phyloP scores from a whole-genome alignment of 2,113 vertebrate species.

The Cottus gobio region DNA sequence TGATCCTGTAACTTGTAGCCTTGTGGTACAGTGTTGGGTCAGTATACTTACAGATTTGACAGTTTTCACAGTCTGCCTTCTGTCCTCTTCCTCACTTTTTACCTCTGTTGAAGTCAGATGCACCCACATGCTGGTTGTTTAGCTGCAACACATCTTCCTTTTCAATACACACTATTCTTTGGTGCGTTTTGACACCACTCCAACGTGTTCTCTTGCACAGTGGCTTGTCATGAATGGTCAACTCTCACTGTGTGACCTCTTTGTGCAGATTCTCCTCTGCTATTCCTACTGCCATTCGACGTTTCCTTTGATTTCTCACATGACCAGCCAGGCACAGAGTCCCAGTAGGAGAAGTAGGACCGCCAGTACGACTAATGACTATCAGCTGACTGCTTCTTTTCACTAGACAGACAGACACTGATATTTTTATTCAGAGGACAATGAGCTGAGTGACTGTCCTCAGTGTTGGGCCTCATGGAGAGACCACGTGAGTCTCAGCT shows the following conservation, averaged over 20 bases:
- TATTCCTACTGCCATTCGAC: not conserved
- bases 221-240: not conserved
- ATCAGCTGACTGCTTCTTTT: constrained; percentile 49
- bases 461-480: constrained; percentile 4
- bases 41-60: not conserved
- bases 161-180: not conserved
- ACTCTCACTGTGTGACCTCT: not conserved
- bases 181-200: not conserved
- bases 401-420: not conserved
- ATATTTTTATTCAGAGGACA: constrained; percentile 22
- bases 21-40: not conserved
- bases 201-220: not conserved
- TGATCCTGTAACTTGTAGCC: not conserved
- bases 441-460: constrained; percentile 47
- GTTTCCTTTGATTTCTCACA: not conserved
- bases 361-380: constrained; percentile 35
- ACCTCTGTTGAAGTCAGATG: not conserved
- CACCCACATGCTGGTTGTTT: not conserved
- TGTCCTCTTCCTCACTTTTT: not conserved
- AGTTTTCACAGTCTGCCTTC: not conserved
- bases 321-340: constrained; percentile 1
- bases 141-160: not conserved
- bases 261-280: not conserved
- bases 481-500: constrained; percentile 48
- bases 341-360: constrained; percentile 17